Percentiles rank a stretch among this genome's conserved stretches.
Conservation (phyloP, 2,888 invertebrate species). For the Caenorhabditis virilis region DNA sequence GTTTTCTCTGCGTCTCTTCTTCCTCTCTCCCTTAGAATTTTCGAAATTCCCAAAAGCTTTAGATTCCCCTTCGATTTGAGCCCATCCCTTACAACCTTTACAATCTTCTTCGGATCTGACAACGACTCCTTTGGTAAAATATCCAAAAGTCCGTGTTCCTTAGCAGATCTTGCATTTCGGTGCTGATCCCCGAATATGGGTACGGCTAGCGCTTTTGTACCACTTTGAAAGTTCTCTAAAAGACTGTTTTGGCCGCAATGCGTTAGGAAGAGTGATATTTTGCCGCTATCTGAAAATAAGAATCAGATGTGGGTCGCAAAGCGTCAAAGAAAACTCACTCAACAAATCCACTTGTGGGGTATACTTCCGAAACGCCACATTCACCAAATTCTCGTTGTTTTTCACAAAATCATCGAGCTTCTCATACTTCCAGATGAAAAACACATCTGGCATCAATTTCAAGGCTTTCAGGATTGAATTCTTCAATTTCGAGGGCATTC, state of each 20-base stretch:
- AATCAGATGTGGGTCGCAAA: neutral
- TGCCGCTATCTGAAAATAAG: conserved; percentile 24
- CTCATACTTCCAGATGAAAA: conserved; percentile 54
- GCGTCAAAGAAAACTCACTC: conserved; percentile 1
- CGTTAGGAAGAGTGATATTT: conserved; percentile 33
- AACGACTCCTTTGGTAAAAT: conserved; percentile 23
- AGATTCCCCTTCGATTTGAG: conserved; percentile 7
- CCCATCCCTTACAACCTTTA: conserved; percentile 11
- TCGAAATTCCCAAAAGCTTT: conserved; percentile 4
- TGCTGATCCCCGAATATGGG: conserved; percentile 43
- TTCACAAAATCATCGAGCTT: conserved; percentile 19
- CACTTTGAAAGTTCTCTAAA: conserved; percentile 31
- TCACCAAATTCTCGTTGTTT: neutral
- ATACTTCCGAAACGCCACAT: conserved; percentile 28
- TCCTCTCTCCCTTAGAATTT: conserved; percentile 8
- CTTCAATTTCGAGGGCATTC: conserved; percentile 41
- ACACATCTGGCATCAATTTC: conserved; percentile 31
- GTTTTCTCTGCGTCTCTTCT: neutral
- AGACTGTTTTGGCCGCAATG: conserved; percentile 44
- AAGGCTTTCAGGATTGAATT: conserved; percentile 23
- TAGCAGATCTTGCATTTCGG: conserved; percentile 28
- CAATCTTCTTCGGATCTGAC: conserved; percentile 12
- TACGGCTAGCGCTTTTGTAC: conserved; percentile 18
- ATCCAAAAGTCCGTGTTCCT: conserved; percentile 27
- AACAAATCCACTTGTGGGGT: conserved; percentile 28